Percentiles rank a stretch among this genome's conserved stretches.
Evolutionary conservation across 2,113 vertebrate genomes (phyloP).

Genomic region (Ictalurus furcatus): DNA sequence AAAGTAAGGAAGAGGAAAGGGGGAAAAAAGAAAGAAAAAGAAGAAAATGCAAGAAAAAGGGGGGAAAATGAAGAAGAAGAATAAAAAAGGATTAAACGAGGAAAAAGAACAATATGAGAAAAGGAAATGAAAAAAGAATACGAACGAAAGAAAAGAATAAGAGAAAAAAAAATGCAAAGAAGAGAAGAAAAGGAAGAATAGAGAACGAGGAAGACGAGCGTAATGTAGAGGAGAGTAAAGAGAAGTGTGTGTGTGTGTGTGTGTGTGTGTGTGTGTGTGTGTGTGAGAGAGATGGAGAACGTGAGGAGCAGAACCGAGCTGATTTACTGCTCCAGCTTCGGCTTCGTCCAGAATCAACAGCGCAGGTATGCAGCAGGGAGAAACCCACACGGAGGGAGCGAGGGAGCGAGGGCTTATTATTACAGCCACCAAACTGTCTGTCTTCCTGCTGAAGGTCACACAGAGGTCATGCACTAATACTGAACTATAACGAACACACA

Average conservation of each 20-base stretch:
- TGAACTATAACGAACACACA: neutral
- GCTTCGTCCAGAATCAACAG: constrained; percentile 21
- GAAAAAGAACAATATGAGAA: neutral
- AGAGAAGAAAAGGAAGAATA: too few relatives aligned
- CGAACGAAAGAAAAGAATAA: neutral
- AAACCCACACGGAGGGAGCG: neutral
- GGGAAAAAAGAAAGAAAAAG: too few relatives aligned
- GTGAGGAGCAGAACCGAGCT: neutral
- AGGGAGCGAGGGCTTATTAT: neutral
- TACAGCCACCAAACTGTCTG: neutral
- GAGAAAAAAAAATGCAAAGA: neutral
- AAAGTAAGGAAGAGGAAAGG: neutral
- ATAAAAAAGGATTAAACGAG: neutral
- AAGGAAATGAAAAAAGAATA: neutral
- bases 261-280: constrained; percentile 4
- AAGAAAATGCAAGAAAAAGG: too few relatives aligned
- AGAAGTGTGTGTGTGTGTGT: neutral
- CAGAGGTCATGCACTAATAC: neutral
- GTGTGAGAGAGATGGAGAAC: neutral
- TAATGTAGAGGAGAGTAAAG: neutral
- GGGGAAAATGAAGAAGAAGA: too few relatives aligned
- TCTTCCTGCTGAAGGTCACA: constrained; percentile 11
- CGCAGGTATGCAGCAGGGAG: constrained; percentile 2
- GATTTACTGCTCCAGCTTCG: neutral
- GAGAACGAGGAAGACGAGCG: neutral